Conservation (phyloP, 2,888 invertebrate species). For the Dendrolimus houi region DNA sequence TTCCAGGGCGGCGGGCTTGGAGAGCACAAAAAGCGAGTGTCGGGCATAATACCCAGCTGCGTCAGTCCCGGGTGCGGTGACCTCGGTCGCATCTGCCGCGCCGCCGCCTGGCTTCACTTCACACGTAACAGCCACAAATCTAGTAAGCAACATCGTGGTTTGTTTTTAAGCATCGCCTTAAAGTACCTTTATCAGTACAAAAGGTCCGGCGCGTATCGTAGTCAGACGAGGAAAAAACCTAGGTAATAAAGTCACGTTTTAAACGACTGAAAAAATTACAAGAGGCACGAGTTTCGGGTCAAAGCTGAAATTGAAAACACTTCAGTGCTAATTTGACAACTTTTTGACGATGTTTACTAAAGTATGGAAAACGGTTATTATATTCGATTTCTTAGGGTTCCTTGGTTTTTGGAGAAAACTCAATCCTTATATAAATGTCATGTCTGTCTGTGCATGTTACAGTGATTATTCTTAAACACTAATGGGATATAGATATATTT, state of each 20-base stretch:
- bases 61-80: slow-evolving; percentile 53
- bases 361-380: no score
- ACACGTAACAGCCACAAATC: slow-evolving; percentile 44
- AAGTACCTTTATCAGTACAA: neutral
- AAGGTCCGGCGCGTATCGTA: neutral
- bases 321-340: neutral
- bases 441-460: no score
- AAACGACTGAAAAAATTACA: neutral
- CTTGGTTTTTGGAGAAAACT: no score
- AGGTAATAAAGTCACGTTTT: neutral
- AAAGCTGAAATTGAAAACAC: neutral
- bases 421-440: no score
- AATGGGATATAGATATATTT: no score
- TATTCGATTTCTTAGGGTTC: no score
- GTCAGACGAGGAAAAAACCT: neutral
- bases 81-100: slow-evolving; percentile 57
- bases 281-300: neutral
- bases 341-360: no score
- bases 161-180: neutral
- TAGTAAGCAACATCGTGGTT: slow-evolving; percentile 24
- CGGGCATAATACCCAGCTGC: slow-evolving; percentile 53
- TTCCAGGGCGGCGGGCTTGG: slow-evolving; percentile 22
- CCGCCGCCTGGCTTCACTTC: slow-evolving; percentile 37
- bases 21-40: slow-evolving; percentile 47
- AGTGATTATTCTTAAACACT: no score